Conservation (phyloP, 2,797 vertebrate species). For the Myripristis jacobus region DNA sequence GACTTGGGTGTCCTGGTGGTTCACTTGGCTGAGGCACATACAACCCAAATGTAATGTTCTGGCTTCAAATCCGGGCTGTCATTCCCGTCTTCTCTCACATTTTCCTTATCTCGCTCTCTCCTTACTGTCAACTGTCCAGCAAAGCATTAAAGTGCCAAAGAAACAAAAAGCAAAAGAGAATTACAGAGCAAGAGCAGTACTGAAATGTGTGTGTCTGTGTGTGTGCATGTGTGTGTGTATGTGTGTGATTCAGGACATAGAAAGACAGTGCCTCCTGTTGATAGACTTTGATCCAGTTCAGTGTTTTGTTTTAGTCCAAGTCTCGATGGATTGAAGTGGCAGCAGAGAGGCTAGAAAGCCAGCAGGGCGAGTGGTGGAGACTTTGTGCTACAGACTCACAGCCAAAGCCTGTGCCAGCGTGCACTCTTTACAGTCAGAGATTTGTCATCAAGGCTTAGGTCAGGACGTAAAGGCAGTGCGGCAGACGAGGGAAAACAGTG, state of each 20-base stretch:
- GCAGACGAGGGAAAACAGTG: background rate
- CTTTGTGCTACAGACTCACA: slow-evolving; percentile 8
- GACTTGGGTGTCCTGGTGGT: slow-evolving; percentile 24
- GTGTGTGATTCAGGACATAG: slow-evolving; percentile 18
- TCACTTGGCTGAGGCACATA: slow-evolving; percentile 15
- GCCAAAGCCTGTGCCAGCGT: background rate
- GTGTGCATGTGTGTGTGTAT: background rate
- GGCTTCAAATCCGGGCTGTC: slow-evolving; percentile 26
- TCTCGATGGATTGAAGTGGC: background rate
- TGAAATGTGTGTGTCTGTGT: slow-evolving; percentile 2
- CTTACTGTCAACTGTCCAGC: slow-evolving; percentile 38
- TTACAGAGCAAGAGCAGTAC: background rate
- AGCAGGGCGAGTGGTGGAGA: slow-evolving; percentile 1
- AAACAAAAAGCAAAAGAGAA: background rate
- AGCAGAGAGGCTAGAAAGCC: background rate
- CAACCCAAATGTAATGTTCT: background rate
- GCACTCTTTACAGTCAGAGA: background rate
- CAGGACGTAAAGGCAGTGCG: background rate
- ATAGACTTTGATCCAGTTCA: background rate
- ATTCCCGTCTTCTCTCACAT: background rate
- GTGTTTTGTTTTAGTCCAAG: background rate
- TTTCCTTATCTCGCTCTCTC: slow-evolving; percentile 20
- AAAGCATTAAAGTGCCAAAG: background rate
- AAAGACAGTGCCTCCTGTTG: slow-evolving; percentile 54
- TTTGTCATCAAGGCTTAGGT: background rate